Base-by-base conservation (phyloP, 37 sponge, comb jelly and placozoan species). In the Bolinopsis microptera region DNA sequence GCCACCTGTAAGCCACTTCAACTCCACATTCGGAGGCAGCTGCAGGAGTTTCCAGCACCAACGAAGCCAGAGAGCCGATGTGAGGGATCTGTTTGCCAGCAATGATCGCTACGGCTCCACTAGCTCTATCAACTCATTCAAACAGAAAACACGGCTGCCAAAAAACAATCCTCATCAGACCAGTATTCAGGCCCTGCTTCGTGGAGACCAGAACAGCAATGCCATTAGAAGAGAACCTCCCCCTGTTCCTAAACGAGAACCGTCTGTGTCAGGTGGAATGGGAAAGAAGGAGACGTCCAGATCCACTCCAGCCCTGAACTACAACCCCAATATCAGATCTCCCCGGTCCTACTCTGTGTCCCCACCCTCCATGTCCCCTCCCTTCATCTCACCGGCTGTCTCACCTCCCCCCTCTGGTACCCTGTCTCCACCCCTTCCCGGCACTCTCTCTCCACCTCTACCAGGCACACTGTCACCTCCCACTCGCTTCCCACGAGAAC, bases 1-100 rank as follows among this genome's bases (percentile, higher is more conserved):
- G 16, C 90, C 90, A 3, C 90, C 41, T 3, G 61, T 41, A 1
- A 77, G 80, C 18, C 32, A 34, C 18, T 36, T 77, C 2, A 77
- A 77, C 80, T 32, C 27, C 80, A 32, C 80, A 28, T 41, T 86
- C 26, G 90, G 90, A 21, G 90, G 90, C 0, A 86, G 90, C 24
- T 86, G 90, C 90, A 28, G 90, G n/a, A 86, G 36, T 39, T 38
- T 36, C 90, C 90, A 86, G 61, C 90, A 86, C 90, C 90, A 86
- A 48, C 3, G 90, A 26, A 35, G 36, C 41, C 40, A 33, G 61
- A 38, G 90, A 27, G 39, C 90, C 18, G 90, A 86, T 40, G 90
- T 86, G 26, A 40, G 90, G 90, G 90, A 86, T 30, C 40, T 86
- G 28, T 86, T 86, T 23, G 90, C 80, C 5, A 35, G 1, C 35